Conservation (phyloP, 2,113 vertebrate species). For the Actenoides lindsayi region DNA sequence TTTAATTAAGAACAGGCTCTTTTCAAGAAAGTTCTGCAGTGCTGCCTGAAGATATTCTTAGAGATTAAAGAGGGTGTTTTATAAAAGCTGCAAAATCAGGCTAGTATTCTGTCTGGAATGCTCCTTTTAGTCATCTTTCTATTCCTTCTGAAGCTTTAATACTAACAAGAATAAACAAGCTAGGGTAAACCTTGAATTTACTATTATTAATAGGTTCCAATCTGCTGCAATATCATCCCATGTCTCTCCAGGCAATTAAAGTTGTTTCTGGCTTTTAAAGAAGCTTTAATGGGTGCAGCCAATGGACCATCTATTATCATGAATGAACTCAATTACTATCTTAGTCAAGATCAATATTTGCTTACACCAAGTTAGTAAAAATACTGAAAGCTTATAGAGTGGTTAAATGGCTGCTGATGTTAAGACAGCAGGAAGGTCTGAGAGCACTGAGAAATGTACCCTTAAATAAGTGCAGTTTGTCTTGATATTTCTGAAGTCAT, state of each 20-base stretch:
- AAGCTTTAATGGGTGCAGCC: conserved; percentile 63
- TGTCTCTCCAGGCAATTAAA: conserved; percentile 64
- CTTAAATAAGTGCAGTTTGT: conserved; percentile 55
- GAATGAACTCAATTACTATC: conserved; percentile 70
- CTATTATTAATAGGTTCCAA: conserved; percentile 63
- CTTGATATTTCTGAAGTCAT: conserved; percentile 55
- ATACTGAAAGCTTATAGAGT: conserved; percentile 60
- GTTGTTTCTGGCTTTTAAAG: conserved; percentile 64
- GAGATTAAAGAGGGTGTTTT: not conserved
- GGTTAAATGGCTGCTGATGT: conserved; percentile 47
- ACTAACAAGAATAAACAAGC: conserved; percentile 44
- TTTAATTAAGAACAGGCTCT: not conserved
- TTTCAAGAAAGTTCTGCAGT: not conserved
- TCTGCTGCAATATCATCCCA: conserved; percentile 32
- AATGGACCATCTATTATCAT: conserved; percentile 70
- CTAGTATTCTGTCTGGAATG: not conserved
- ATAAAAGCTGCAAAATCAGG: conserved; percentile 8
- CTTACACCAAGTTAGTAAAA: conserved; percentile 65
- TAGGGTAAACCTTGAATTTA: conserved; percentile 49
- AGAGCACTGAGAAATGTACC: conserved; percentile 37
- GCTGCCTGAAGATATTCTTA: not conserved
- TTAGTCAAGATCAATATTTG: conserved; percentile 73
- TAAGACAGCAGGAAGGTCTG: conserved; percentile 30
- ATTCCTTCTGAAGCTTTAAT: conserved; percentile 1
- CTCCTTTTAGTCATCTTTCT: conserved; percentile 31